Base-by-base conservation (phyloP, 2,797 vertebrate genomes). In the Lerista edwardsae region DNA sequence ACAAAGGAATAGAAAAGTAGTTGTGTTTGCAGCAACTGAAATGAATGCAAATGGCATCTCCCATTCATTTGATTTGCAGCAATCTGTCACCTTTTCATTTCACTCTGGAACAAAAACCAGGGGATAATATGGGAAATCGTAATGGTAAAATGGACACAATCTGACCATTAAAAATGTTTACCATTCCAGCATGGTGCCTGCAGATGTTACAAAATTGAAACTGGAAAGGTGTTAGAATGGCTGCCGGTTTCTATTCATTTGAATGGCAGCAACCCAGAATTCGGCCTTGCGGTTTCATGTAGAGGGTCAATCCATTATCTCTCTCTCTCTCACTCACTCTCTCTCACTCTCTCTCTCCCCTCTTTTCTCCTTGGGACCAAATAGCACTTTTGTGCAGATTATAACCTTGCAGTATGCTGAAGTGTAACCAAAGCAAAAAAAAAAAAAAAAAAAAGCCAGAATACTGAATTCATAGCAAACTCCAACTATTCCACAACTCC, bases 131-230 rank as follows among this genome's bases (percentile, higher is more conserved):
- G 91, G 82, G 90, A 94, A 95, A 92, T 88, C 90, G 94, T 89
- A 91, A 91, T 89, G 86, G 89, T 81, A 6, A 95, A 94, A 89
- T 94, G 93, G 93, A 94, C 90, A 92, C 93, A 92, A 79, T 29
- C 90, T 88, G 91, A 68, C 93, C 95, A 95, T 95, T 96, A 95
- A 95, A n/a, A 94, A 95, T 95, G 95, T 95, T 95, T 95, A 95
- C 91, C 89, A 91, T 95, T 94, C 85, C 92, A 93, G 90, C 87
- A 86, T 14, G 93, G 93, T 91, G 88, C 87, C 93, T 94, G 93
- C 91, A 94, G 92, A 94, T 93, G 92, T 93, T 95, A 84, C 90
- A 90, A 95, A 96, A 96, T 94, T 95, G 95, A 93, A 94, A 93
- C 86, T 89, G 90, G 93, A 90, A 91, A 95, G 93, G 93, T 95